Base-by-base conservation (phyloP, 2,888 invertebrate species). In the Plebejus anna region DNA sequence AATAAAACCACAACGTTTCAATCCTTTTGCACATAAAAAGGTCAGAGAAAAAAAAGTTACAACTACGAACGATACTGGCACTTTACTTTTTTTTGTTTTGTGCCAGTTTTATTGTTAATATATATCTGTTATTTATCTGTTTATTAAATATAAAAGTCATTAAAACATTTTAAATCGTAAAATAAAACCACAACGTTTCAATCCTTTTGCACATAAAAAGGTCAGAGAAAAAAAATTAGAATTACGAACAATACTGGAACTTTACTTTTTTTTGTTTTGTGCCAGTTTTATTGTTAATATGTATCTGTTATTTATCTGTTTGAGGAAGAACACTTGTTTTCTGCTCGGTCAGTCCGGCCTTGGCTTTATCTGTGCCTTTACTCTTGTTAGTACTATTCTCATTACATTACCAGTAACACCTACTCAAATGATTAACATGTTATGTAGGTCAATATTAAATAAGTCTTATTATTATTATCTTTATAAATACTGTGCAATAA, bases 261-360 rank as follows among this genome's bases (percentile, higher is more conserved):
- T 7, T 61, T 7, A 61, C 28, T 61, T 32, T 32, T 61, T 61
- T 61, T 66, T 32, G 32, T 38, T 42, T 42, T 71, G 42, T 42
- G 36, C 28, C 42, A 71, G 42, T 5, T 42, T 38, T 7, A 38
- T 36, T 38, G 70, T 70, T 71, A 22, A 22, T 22, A 42, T 22
- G 16, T 38, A 2, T 7, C 42, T 38, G n/a, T 38, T 71, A 71
- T 42, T 38, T n/a, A 71, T 71, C 16, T 32, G 73, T 73, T 73
- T 51, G 51, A 73, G 73, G 73, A 73, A 73, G 51, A 73, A 28
- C 51, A 51, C 55, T 47, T 47, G 71, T 71, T 71, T 71, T 71
- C 71, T n/a, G 28, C 47, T 28, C 4, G 55, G 28, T 16, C 73
- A 47, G 32, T 55, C 16, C 28, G 55, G 32, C 73, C 73, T 73